phyloP scores from a whole-genome alignment of 1,140 invertebrate genomes.

The Drosophila murphyi region DNA sequence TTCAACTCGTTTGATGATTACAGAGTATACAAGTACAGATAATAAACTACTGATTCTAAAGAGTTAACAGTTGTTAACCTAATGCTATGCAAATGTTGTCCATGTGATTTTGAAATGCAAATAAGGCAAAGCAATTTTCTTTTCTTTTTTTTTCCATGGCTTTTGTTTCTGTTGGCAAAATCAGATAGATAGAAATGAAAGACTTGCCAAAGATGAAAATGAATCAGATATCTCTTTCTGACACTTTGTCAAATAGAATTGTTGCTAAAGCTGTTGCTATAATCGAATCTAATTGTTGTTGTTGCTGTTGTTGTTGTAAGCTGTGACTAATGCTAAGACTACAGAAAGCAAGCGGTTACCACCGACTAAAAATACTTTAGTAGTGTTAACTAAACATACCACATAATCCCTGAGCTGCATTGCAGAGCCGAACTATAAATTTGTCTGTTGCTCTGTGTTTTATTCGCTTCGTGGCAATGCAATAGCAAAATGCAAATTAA shows the following conservation, averaged over 20 bases:
- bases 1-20: neutral
- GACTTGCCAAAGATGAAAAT: neutral
- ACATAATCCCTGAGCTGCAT: slow-evolving; percentile 7
- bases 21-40: neutral
- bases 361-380: slow-evolving; percentile 66
- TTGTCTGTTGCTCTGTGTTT: neutral
- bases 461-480: neutral
- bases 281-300: slow-evolving; percentile 66
- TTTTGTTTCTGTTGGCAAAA: neutral
- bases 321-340: slow-evolving; percentile 51
- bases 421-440: slow-evolving; percentile 2
- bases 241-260: slow-evolving; percentile 12
- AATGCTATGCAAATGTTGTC: slow-evolving; percentile 5
- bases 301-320: slow-evolving; percentile 63
- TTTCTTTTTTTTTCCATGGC: neutral
- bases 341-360: slow-evolving; percentile 61
- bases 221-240: neutral
- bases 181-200: neutral
- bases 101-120: slow-evolving; percentile 23
- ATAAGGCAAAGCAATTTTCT: slow-evolving; percentile 13
- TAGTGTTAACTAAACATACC: slow-evolving; percentile 46
- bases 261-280: slow-evolving; percentile 34
- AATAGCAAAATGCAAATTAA: neutral
- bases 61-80: slow-evolving; percentile 19
- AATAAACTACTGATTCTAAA: neutral